Base-by-base conservation (phyloP, 2,888 invertebrate species). In the Drosophila tripunctata region DNA sequence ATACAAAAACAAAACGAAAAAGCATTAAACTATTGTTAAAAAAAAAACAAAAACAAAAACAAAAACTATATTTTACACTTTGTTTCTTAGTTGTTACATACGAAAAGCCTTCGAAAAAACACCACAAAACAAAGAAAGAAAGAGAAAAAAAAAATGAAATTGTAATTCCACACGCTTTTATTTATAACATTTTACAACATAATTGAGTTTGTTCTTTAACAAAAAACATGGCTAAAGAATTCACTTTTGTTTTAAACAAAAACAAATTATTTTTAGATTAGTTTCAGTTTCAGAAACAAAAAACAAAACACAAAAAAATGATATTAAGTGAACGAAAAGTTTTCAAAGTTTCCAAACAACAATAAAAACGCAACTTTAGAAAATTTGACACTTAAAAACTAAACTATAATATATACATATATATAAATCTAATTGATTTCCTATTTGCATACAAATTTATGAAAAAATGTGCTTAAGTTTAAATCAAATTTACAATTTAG, bases 401-500 rank as follows among this genome's bases (percentile, higher is more conserved):
- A 48, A 68, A 35, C n/a, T 15, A 17, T 50, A 41, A 22, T 3
- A 15, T 33, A 43, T 40, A 14, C 36, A 36, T 38, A 40, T 43
- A 19, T 48, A 43, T 31, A 51, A 54, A 60, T 67, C 58, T 55
- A 78, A 79, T 82, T 75, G 56, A 86, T 79, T 86, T 80, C 83
- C 83, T 82, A 78, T 75, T n/a, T 74, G 56, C 86, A 82, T 78
- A 87, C 78, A 87, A 84, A 80, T 76, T 74, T 78, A 78, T 64
- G 71, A 64, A 78, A 79, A 75, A 72, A 74, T 80, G 85, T 87
- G 87, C 80, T 84, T 80, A 87, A 87, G 87, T 81, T 80, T 81
- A 87, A 87, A 87, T 84, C 67, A 81, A 81, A 87, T 81, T 81
- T 81, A 87, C 87, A 77, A 87, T 84, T 81, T 74, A 84, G 87